Evolutionary conservation across 2,888 invertebrate species (phyloP).

Genomic region (Anoncus sp.): DNA sequence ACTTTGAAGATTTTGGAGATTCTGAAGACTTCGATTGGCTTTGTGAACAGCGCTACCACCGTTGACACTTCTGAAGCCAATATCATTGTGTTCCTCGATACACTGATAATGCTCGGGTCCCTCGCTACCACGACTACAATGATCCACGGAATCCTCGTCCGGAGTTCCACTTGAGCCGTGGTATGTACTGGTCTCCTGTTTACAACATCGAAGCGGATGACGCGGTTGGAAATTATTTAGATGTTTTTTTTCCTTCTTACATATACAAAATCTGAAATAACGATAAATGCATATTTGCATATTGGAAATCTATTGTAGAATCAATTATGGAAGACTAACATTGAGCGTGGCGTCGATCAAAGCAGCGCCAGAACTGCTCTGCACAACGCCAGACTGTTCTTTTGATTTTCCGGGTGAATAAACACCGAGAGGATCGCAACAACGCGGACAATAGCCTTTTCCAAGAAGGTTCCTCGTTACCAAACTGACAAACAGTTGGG

Average conservation of each 20-base stretch:
- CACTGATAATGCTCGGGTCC: conserved; percentile 53
- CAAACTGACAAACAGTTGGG: conserved; percentile 84
- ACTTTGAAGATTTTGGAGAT: conserved; percentile 74
- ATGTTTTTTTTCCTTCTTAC: neutral
- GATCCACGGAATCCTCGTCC: conserved; percentile 60
- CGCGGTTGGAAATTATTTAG: neutral
- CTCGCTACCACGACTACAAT: conserved; percentile 55
- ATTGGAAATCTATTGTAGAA: too few relatives aligned
- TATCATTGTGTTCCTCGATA: conserved; percentile 53
- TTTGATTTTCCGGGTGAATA: conserved; percentile 79
- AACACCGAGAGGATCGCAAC: conserved; percentile 80
- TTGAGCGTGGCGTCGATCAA: conserved; percentile 79
- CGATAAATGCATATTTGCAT: too few relatives aligned
- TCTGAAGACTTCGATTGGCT: conserved; percentile 76
- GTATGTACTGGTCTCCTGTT: conserved; percentile 60
- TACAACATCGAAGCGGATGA: neutral
- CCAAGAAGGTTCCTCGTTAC: conserved; percentile 80
- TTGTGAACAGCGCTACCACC: conserved; percentile 73
- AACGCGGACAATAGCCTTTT: conserved; percentile 79
- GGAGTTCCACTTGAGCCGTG: conserved; percentile 61
- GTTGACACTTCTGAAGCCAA: conserved; percentile 52
- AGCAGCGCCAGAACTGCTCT: conserved; percentile 80
- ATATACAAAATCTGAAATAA: too few relatives aligned
- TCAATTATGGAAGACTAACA: too few relatives aligned
- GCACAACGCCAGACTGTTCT: conserved; percentile 78